These are phyloP conservation scores for Eremobia ochroleuca DNA, from an alignment of 2,888 invertebrate species.

Conservation along the genomic window DNA sequence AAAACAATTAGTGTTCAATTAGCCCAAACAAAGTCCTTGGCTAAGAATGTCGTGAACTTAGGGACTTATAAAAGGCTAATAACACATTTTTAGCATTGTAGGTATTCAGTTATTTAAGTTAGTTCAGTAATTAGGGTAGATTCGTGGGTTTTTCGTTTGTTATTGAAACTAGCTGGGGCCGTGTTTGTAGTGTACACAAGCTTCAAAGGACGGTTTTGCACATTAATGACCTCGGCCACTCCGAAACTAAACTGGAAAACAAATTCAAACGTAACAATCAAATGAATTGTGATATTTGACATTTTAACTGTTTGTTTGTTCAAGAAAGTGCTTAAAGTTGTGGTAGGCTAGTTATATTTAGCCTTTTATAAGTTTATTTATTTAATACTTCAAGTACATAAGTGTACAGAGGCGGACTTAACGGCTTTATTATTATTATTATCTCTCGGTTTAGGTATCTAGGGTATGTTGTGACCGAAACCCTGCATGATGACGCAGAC, in stretches of 20 bases:
- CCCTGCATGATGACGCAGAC: too few species aligned
- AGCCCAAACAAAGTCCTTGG: not conserved
- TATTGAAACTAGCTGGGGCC: conserved; percentile 54
- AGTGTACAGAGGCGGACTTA: too few species aligned
- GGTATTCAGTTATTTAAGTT: conserved; percentile 40
- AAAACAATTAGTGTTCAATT: not conserved
- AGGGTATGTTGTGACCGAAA: too few species aligned
- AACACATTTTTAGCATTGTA: conserved; percentile 9
- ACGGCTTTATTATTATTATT: too few species aligned
- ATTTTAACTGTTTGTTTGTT: not conserved
- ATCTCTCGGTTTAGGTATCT: too few species aligned
- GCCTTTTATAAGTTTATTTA: not conserved
- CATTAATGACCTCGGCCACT: conserved; percentile 51
- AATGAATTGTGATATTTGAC: not conserved
- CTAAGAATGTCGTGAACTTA: not conserved
- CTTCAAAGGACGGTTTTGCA: conserved; percentile 58
- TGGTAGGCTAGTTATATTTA: not conserved
- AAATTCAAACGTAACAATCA: conserved; percentile 18
- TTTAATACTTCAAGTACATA: too few species aligned
- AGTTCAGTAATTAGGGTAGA: conserved; percentile 40
- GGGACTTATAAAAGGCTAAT: not conserved
- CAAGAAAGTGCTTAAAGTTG: not conserved
- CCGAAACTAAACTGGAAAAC: conserved; percentile 39
- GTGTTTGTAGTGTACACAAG: conserved; percentile 52
- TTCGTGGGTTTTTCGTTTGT: conserved; percentile 56